Percentiles rank a stretch among this genome's conserved stretches.
Evolutionary conservation across 2,797 vertebrate species (phyloP).

Genomic region (Muscicapa striata): DNA sequence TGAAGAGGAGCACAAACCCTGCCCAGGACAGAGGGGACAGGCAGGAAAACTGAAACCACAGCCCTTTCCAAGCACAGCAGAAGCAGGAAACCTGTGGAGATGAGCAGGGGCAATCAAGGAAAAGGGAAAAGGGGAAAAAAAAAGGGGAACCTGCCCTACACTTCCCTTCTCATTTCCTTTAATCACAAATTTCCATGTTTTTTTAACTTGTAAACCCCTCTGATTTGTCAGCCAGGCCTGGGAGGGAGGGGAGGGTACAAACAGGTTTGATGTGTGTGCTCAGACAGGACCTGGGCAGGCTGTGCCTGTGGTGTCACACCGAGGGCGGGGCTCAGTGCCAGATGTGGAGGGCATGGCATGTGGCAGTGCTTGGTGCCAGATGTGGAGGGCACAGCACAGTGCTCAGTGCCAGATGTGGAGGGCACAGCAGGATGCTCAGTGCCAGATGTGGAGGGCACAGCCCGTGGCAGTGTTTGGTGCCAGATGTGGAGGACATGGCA

Average conservation of each 20-base stretch:
- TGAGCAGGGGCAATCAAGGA: background rate
- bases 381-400: background rate
- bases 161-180: background rate
- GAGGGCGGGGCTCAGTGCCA: rapidly evolving
- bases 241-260: background rate
- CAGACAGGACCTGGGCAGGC: background rate
- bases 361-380: no score
- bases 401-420: background rate
- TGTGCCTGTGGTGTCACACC: rapidly evolving
- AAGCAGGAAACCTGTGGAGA: background rate
- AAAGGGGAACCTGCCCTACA: background rate
- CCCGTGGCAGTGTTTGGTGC: no score
- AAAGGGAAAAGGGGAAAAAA: background rate
- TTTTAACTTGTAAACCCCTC: background rate
- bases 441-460: background rate
- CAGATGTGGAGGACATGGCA: background rate
- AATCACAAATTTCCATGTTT: background rate
- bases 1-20: background rate
- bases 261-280: rapidly evolving
- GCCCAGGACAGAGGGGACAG: background rate
- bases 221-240: background rate
- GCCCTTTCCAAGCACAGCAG: background rate
- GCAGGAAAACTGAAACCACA: background rate
- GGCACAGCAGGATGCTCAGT: background rate
- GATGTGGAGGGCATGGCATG: background rate